These are phyloP conservation scores for Thymelicus acteon DNA, from an alignment of 2,888 invertebrate species.

Conservation along the genomic window DNA sequence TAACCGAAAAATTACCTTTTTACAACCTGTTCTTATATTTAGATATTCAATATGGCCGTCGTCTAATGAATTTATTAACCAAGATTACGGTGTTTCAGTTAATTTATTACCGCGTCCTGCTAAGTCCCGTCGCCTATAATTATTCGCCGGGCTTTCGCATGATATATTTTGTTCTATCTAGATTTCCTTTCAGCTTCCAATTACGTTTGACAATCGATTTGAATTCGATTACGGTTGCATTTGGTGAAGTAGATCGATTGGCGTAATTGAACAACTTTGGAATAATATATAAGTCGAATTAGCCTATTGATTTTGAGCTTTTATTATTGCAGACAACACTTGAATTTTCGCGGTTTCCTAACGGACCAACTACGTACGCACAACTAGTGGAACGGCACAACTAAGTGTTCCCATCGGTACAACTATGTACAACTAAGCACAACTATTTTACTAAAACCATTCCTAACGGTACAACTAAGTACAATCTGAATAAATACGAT, in stretches of 20 bases:
- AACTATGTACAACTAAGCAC: no score
- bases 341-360: no score
- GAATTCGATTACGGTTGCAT: slow-evolving; percentile 33
- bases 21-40: slow-evolving; percentile 31
- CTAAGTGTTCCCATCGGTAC: no score
- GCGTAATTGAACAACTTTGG: slow-evolving; percentile 18
- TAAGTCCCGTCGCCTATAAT: slow-evolving; percentile 35
- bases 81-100: slow-evolving; percentile 35
- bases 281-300: not conserved
- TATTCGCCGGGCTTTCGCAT: slow-evolving; percentile 22
- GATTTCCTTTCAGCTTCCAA: slow-evolving; percentile 31
- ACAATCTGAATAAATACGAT: no score
- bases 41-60: slow-evolving; percentile 33
- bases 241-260: slow-evolving; percentile 8
- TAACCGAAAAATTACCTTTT: not conserved
- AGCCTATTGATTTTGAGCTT: not conserved
- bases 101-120: slow-evolving; percentile 36
- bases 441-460: no score
- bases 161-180: slow-evolving; percentile 36
- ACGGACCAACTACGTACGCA: no score
- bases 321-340: no score
- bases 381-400: no score
- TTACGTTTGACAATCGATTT: slow-evolving; percentile 31
- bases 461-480: no score
- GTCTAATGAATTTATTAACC: slow-evolving; percentile 35